Base-by-base conservation (phyloP, 2,113 vertebrate genomes). In the Abramis brama region DNA sequence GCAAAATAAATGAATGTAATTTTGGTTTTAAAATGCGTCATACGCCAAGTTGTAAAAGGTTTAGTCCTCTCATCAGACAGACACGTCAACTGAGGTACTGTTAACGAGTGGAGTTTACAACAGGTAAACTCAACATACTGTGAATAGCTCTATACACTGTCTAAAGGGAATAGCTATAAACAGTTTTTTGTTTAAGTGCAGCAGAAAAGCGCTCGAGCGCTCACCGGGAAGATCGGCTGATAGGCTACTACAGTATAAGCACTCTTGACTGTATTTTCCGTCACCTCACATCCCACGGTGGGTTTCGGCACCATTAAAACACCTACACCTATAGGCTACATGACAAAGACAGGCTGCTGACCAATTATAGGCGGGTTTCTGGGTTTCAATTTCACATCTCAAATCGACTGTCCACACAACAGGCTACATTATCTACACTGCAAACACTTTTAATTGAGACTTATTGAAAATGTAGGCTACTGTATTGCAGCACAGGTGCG, bases 21-120 rank as follows among this genome's bases (percentile, higher is more conserved):
- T 45, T 84, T 84, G 78, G 68, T 66, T 85, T 85, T 68, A 55
- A 82, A 86, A 66, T 45, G 76, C 76, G 64, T 85, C 76, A 78
- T 45, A 62, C 39, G 0, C 15, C 30, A 68, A 78, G 60, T 13
- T 52, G 62, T 80, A 81, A 57, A 64, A 12, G 21, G 23, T 13
- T 71, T 21, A 60, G 77, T 60, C n/a, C n/a, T 81, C 25, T 80
- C 62, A 21, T 57, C 25, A 15, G 17, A 80, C 30, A 68, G 45
- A 59, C 30, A 60, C 2, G 6, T 30, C 50, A 73, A 23, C 0
- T 15, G 70, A 74, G 33, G 21, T 19, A 45, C n/a, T 12, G 11
- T 70, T 25, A 43, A 79, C 8, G 1, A 55, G 33, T 43, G 21
- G 13, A 77, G 59, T 62, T 59, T 79, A 47, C 52, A 43, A 70